phyloP scores from a whole-genome alignment of 2,113 vertebrate species.

The Mugil cephalus region DNA sequence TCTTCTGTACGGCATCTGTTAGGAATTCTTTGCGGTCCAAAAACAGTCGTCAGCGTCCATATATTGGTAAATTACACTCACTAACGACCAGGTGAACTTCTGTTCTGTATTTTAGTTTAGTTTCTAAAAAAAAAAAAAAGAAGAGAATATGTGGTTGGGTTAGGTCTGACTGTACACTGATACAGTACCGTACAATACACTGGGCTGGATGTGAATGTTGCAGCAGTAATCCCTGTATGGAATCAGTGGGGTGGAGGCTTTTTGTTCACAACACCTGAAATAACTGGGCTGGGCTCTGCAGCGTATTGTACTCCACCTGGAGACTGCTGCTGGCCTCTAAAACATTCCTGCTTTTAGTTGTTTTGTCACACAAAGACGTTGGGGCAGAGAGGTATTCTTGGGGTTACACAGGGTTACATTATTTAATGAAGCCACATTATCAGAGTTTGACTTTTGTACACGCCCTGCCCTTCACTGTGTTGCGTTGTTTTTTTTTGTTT shows the following conservation, averaged over 20 bases:
- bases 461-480: too few relatives aligned
- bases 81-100: background rate
- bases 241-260: constrained; percentile 42
- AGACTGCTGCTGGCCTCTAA: background rate
- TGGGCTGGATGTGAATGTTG: constrained; percentile 23
- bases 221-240: background rate
- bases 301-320: constrained; percentile 34
- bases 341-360: background rate
- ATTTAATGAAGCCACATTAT: too few relatives aligned
- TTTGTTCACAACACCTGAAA: constrained; percentile 26
- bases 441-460: too few relatives aligned
- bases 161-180: background rate
- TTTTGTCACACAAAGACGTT: too few relatives aligned
- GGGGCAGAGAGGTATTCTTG: too few relatives aligned
- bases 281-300: constrained; percentile 44
- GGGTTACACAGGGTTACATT: too few relatives aligned
- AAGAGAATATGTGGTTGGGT: constrained; percentile 21
- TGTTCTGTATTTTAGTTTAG: too few relatives aligned
- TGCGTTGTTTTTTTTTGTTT: too few relatives aligned
- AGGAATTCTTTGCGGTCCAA: background rate
- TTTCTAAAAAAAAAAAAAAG: too few relatives aligned
- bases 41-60: too few relatives aligned
- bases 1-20: background rate
- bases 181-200: background rate
- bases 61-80: too few relatives aligned